Percentiles rank a stretch among this genome's conserved stretches.
Conservation (phyloP, 2,113 vertebrate species). For the Tupaia tana region DNA sequence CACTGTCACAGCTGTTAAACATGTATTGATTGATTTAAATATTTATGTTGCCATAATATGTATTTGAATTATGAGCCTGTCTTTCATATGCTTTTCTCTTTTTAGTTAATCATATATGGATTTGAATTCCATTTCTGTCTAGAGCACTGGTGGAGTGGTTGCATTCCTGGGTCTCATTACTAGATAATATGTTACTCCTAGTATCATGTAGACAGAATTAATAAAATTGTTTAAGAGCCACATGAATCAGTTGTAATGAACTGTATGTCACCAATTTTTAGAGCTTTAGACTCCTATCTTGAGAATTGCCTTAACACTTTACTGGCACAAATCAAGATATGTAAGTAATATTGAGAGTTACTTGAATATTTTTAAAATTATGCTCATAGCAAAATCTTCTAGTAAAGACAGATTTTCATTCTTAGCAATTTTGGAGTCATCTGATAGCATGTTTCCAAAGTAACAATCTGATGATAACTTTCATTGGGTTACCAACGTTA, state of each 20-base stretch:
- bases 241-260: not conserved
- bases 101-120: not conserved
- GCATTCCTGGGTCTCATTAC: conserved; percentile 1
- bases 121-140: conserved; percentile 44
- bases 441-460: conserved; percentile 60
- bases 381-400: not conserved
- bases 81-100: not conserved
- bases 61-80: not conserved
- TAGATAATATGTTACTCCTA: not conserved
- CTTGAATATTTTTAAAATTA: conserved; percentile 26
- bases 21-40: not conserved
- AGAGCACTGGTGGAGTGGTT: not conserved
- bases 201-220: conserved; percentile 11
- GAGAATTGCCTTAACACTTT: not conserved
- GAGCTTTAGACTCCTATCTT: not conserved
- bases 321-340: not conserved
- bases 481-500: conserved; percentile 54
- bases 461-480: conserved; percentile 64
- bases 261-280: not conserved
- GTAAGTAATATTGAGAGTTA: conserved; percentile 12
- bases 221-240: conserved; percentile 16
- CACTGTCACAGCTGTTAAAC: not conserved
- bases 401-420: conserved; percentile 63
- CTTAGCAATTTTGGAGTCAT: conserved; percentile 64
- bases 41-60: not conserved